Evolutionary conservation across 2,888 invertebrate genomes (phyloP), one percentile per base, ranked within the genome.

Genomic region (Phyllotreta cruciferae): DNA sequence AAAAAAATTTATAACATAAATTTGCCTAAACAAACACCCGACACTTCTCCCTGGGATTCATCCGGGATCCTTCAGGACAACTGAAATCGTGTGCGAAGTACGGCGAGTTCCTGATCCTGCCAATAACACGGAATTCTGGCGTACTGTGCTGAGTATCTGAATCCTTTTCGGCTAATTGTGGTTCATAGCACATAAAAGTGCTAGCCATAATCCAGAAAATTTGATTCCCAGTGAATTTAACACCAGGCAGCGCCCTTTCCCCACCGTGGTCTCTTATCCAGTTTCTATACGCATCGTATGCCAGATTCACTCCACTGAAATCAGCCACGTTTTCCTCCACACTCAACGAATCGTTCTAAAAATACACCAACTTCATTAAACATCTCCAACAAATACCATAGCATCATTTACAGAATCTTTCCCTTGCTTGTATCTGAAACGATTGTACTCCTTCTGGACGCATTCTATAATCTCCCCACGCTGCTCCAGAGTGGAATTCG

Each of bases 241-340:
- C 81, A 0, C 72, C 71, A 0, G 93, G 92, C 8, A 93, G 82
- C 36, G 83, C 83, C 0, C 82, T 79, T 73, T 92, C 92, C 0
- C 82, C 81, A 0, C 88, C 87, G 75, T 91, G 85, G 6, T 86
- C 82, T 6, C 83, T 80, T 0, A 85, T 85, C 91, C 91, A 93
- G 5, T 86, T 85, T 55, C 87, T 84, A 78, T 94, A 93, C 0
- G 93, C 94, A 69, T 86, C 84, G 79, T 94, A 96, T 0, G 95
- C 92, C 74, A 92, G 89, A 76, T 93, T 93, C 66, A 94, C 87
- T 0, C 95, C 96, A 0, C 93, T 93, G 76, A 94, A 94, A 77
- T 96, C 96, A 0, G 95, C 94, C 56, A 96, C 91, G 78, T 95
- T 95, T 79, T 96, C 95, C 9, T 93, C 93, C 78, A 93, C 90